Conservation (phyloP, 2,888 invertebrate genomes). For the Pteria penguin region DNA sequence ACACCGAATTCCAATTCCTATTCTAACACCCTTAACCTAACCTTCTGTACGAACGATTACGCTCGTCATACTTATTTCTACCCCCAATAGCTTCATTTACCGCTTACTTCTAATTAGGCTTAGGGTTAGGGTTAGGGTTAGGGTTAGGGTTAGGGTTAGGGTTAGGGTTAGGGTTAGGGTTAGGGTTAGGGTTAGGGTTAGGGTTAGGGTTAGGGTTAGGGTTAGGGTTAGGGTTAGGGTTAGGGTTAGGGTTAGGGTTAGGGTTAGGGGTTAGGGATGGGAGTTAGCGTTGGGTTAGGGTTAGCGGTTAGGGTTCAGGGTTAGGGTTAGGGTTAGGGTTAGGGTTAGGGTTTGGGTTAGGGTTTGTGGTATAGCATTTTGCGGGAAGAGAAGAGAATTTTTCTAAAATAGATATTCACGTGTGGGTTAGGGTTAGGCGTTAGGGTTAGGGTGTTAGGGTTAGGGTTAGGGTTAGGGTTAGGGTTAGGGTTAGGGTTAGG, state of each 20-base stretch:
- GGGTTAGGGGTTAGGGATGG: conserved; percentile 36
- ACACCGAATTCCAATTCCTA: too few species aligned
- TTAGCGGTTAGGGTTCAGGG: not conserved
- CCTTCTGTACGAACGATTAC: too few species aligned
- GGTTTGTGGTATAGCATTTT: not conserved
- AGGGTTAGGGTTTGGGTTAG: not conserved
- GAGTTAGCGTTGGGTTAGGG: not conserved
- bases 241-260: conserved; percentile 34
- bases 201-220: conserved; percentile 31
- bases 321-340: not conserved
- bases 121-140: conserved; percentile 44
- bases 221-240: conserved; percentile 42
- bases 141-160: conserved; percentile 16
- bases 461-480: not conserved
- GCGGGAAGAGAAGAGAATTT: too few species aligned
- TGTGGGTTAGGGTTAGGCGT: not conserved
- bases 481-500: not conserved
- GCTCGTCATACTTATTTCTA: too few species aligned
- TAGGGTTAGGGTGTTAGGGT: not conserved
- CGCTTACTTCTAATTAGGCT: too few species aligned
- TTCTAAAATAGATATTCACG: not conserved
- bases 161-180: conserved; percentile 54
- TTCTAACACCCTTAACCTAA: too few species aligned
- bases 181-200: conserved; percentile 48
- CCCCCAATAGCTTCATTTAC: too few species aligned